Conservation (phyloP, 2,113 vertebrate genomes). For the Laticauda colubrina region DNA sequence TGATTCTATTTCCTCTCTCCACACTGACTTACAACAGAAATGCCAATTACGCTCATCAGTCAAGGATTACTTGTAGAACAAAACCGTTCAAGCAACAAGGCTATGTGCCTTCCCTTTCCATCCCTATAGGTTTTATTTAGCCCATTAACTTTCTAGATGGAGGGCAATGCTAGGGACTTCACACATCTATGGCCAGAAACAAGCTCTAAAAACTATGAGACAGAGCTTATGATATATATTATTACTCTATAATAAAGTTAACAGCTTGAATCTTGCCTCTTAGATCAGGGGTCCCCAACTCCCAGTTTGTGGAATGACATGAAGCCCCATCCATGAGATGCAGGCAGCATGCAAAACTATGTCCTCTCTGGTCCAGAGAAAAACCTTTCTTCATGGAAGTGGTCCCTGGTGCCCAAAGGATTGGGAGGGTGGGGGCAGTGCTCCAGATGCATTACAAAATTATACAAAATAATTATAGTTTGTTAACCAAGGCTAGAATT, state of each 20-base stretch:
- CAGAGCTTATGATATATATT: neutral
- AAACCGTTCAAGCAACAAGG: neutral
- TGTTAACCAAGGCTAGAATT: neutral
- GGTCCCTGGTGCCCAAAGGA: too few species aligned
- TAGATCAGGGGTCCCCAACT: too few species aligned
- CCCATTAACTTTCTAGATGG: neutral
- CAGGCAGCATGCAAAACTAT: too few species aligned
- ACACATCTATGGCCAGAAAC: neutral
- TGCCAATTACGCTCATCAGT: neutral
- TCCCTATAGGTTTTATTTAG: conserved; percentile 3
- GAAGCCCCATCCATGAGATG: too few species aligned
- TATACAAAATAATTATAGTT: neutral
- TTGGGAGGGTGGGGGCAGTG: too few species aligned
- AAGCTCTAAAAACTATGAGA: neutral
- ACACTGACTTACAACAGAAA: neutral
- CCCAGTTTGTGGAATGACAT: too few species aligned
- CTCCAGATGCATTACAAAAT: neutral
- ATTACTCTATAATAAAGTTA: neutral
- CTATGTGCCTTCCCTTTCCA: neutral
- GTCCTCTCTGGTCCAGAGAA: too few species aligned
- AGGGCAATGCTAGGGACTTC: neutral
- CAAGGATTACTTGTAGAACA: neutral
- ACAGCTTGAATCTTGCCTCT: neutral
- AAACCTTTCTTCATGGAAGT: too few species aligned
- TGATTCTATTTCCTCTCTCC: neutral